Base-by-base conservation (phyloP, 2,888 invertebrate species). In the Plebejus argus region DNA sequence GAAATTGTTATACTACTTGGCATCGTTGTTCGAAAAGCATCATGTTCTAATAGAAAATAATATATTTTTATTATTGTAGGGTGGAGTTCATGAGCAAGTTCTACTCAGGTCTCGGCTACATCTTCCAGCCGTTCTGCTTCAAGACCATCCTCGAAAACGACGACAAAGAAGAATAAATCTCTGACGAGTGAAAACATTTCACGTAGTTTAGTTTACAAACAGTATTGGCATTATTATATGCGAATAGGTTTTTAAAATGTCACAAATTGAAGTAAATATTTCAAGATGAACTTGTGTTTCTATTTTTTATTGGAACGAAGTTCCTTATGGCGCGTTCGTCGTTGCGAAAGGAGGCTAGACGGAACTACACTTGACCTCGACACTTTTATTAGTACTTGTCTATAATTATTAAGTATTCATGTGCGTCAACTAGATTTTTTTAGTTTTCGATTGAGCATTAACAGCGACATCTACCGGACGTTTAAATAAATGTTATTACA, bases 21-120 rank as follows among this genome's bases (percentile, higher is more conserved):
- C 28, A 28, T 28, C 28, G 28, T 28, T 28, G 28, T 28, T 2
- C 28, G 2, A 28, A 28, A 28, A 28, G 28, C 2, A 28, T 28
- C 28, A 28, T 28, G 28, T 28, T 28, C 28, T 28, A 28, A 58
- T 18, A 20, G 20, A 58, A 58, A 66, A 12, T 56, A 33, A 12
- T 12, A 5, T 49, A 49, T 76, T 75, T 77, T 49, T 81, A 53
- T 79, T 12, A 78, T 86, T 86, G 77, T 86, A 98, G 98, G 98
- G 98, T 98, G 85, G 98, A 98, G 91, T 99, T 99, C 94, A 99
- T 99, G 95, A 99, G 98, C 92, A 98, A 98, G 91, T 98, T 98
- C 94, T 98, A 98, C 89, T 89, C 95, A 28, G 98, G 98, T 79
- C 93, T 96, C 82, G 98, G 98, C 10, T 96, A 97, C 90, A 91